Evolutionary conservation across 2,797 vertebrate species (phyloP), one percentile per base, ranked within the genome.

Genomic region (Sitta carolinensis): DNA sequence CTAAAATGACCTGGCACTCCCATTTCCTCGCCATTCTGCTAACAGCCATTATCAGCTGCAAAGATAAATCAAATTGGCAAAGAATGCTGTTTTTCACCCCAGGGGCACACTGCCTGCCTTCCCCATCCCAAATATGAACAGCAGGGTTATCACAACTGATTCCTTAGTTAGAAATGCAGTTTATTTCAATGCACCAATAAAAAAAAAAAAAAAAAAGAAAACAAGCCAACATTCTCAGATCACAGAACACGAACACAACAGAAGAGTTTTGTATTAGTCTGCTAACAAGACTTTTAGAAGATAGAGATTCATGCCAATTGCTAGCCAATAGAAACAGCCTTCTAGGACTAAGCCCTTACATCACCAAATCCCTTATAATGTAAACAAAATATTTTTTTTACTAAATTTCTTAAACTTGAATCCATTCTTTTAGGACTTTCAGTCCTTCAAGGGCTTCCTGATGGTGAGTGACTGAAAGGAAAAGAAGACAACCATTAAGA

Each of bases 391-490:
- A 97, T 27, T 87, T 97, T 96, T 91, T 96, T 97, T 97, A 96
- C 97, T 98, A 97, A 97, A 95, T 82, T 95, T 96, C 92, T 96
- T 94, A n/a, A 95, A 91, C 89, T 96, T 97, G 93, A 98, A 96
- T 97, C 96, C 83, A 98, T 97, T 98, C 96, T 97, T 93, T 97
- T 97, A 93, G 98, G 96, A 96, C 97, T 98, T 95, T 96, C 96
- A 93, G 96, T 98, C 96, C 97, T 97, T 93, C 97, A 97, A 69
- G 98, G 98, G 96, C 98, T 99, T 98, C 97, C 98, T 79, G 98
- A 98, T 79, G 97, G 97, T 21, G 98, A 98, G 48, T 97, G 98
- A 92, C 98, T 98, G 96, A 80, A 97, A 97, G 5, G 16, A 21
- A 95, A 87, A 87, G 74, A 8, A 51, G 12, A 59, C 32, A 51